phyloP scores from a whole-genome alignment of 2,888 invertebrate genomes.

The Steromphala cineraria region DNA sequence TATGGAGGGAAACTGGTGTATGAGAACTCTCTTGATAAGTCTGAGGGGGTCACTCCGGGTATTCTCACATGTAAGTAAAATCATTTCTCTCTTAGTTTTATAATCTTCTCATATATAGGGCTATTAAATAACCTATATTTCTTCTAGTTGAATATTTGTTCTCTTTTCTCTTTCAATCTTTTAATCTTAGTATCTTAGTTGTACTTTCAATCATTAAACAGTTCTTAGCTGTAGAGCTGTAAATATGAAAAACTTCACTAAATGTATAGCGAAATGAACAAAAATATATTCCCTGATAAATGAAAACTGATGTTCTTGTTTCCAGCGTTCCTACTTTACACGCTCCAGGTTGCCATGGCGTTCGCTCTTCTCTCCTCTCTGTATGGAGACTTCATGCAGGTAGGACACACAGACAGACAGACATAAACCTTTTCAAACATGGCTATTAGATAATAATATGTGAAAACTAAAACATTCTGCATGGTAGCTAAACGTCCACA shows the following conservation, averaged over 20 bases:
- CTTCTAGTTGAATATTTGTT: too few species aligned
- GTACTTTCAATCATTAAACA: neutral
- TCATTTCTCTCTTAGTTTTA: neutral
- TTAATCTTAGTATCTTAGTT: neutral
- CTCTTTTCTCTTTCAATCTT: too few species aligned
- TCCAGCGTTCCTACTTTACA: conserved; percentile 73
- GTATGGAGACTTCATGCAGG: conserved; percentile 74
- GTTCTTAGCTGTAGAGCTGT: too few species aligned
- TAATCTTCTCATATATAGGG: too few species aligned
- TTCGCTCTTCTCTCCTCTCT: conserved; percentile 71
- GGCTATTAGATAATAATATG: too few species aligned
- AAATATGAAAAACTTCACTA: too few species aligned
- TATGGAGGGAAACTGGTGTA: conserved; percentile 74
- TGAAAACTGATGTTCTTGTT: conserved; percentile 14
- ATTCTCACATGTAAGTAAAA: conserved; percentile 67
- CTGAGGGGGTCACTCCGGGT: conserved; percentile 64
- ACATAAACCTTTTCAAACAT: too few species aligned
- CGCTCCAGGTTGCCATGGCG: conserved; percentile 72
- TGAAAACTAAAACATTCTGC: too few species aligned
- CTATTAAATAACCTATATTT: too few species aligned
- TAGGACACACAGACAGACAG: conserved; percentile 28
- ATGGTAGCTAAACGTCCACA: too few species aligned
- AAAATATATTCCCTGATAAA: too few species aligned
- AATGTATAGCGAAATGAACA: too few species aligned
- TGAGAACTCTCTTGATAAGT: conserved; percentile 51